A percentile compares a stretch with the other conserved stretches of the same genome.
Evolutionary conservation across 2,113 vertebrate genomes (phyloP).

Genomic region (Carollia perspicillata): DNA sequence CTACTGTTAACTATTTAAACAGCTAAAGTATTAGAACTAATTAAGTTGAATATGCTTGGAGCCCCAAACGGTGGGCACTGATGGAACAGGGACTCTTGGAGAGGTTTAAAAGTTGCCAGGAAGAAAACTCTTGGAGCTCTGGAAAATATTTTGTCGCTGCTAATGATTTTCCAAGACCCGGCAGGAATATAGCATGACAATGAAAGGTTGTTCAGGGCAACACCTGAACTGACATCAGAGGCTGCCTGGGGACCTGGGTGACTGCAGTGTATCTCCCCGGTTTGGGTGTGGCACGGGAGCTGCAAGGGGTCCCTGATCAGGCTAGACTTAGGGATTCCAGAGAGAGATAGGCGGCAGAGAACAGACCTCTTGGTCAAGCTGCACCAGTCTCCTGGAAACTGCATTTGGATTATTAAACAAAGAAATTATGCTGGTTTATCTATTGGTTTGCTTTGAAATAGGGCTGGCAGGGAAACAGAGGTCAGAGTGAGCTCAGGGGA

Average conservation of each 20-base stretch:
- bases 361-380: background rate
- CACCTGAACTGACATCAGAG: background rate
- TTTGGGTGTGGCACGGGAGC: background rate
- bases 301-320: no score
- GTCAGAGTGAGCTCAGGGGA: background rate
- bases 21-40: constrained; percentile 78
- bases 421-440: background rate
- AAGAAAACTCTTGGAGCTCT: constrained; percentile 65
- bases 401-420: background rate
- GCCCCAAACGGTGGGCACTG: background rate
- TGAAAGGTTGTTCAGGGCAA: constrained; percentile 34
- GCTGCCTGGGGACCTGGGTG: background rate
- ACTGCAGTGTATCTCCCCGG: background rate
- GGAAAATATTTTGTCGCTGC: constrained; percentile 62
- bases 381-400: background rate
- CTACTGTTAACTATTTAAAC: constrained; percentile 80
- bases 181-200: constrained; percentile 58
- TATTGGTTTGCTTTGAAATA: constrained; percentile 15
- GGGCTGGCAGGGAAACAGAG: background rate
- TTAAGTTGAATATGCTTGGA: constrained; percentile 59
- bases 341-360: background rate
- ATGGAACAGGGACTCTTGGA: constrained; percentile 53
- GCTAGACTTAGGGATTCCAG: background rate
- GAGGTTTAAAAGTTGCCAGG: constrained; percentile 53
- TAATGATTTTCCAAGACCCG: constrained; percentile 61